Conservation (phyloP, 2,888 invertebrate genomes). For the Watsonalla binaria region DNA sequence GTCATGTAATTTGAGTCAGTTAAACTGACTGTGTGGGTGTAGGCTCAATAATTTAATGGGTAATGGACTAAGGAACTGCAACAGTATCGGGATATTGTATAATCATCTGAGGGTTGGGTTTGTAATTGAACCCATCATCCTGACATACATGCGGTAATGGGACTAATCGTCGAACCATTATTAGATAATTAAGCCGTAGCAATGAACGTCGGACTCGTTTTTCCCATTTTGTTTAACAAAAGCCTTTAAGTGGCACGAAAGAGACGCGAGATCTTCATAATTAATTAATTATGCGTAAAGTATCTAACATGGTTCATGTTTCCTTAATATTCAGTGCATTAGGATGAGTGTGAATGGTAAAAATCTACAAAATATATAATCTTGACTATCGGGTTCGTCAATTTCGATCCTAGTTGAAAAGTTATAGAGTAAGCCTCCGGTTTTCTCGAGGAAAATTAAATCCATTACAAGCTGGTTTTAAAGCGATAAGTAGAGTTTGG, state of each 20-base stretch:
- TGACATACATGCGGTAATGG: not conserved
- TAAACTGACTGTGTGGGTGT: not conserved
- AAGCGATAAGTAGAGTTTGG: no score
- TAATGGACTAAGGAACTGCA: constrained; percentile 7
- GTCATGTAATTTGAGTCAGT: not conserved
- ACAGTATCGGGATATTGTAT: constrained; percentile 26
- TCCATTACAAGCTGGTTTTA: no score
- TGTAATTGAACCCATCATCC: not conserved
- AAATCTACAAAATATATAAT: no score
- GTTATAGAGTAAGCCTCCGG: no score
- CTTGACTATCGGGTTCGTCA: no score
- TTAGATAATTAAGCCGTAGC: no score
- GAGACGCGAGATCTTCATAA: not conserved
- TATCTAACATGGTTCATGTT: not conserved
- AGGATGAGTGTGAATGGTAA: not conserved
- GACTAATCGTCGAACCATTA: not conserved
- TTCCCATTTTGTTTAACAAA: not conserved
- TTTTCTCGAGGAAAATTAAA: no score
- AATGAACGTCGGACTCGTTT: not conserved
- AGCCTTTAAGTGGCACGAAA: not conserved
- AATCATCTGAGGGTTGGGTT: constrained; percentile 14
- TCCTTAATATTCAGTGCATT: not conserved
- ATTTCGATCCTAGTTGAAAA: no score
- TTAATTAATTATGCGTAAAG: not conserved
- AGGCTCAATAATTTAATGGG: not conserved